phyloP scores from a whole-genome alignment of 2,797 vertebrate species.

The Coregonus ussuriensis region DNA sequence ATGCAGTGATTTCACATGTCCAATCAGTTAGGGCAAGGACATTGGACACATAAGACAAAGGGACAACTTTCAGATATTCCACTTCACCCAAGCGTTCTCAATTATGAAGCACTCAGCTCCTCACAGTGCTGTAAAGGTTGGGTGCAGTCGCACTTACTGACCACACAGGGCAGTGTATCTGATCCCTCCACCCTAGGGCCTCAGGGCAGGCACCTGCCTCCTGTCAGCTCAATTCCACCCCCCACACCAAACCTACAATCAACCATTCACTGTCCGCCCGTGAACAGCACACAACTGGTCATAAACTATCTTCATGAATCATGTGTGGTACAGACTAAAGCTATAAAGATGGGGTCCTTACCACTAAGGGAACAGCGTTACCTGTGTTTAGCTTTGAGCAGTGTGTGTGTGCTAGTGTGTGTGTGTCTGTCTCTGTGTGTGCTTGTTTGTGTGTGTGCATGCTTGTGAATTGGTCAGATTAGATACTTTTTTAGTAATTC shows the following conservation, averaged over 20 bases:
- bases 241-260: conserved; percentile 43
- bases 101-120: not conserved
- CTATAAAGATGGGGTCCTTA: conserved; percentile 85
- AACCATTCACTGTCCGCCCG: conserved; percentile 67
- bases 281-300: conserved; percentile 80
- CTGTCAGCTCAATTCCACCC: conserved; percentile 46
- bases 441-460: not conserved
- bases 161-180: conserved; percentile 61
- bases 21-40: too few relatives aligned
- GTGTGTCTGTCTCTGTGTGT: not conserved
- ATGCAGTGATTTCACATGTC: too few relatives aligned
- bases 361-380: conserved; percentile 67
- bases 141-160: conserved; percentile 27
- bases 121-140: not conserved
- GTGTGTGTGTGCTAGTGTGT: conserved; percentile 35
- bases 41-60: too few relatives aligned
- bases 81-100: too few relatives aligned
- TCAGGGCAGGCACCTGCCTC: conserved; percentile 37
- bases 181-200: conserved; percentile 6
- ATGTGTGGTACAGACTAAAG: conserved; percentile 77
- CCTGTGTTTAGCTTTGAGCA: conserved; percentile 78
- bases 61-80: too few relatives aligned
- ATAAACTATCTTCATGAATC: conserved; percentile 89
- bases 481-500: not conserved
- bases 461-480: not conserved